Evolutionary conservation across 2,797 vertebrate genomes (phyloP), one percentile per base, ranked within the genome.

Genomic region (Amblyopsis hoosieri): DNA sequence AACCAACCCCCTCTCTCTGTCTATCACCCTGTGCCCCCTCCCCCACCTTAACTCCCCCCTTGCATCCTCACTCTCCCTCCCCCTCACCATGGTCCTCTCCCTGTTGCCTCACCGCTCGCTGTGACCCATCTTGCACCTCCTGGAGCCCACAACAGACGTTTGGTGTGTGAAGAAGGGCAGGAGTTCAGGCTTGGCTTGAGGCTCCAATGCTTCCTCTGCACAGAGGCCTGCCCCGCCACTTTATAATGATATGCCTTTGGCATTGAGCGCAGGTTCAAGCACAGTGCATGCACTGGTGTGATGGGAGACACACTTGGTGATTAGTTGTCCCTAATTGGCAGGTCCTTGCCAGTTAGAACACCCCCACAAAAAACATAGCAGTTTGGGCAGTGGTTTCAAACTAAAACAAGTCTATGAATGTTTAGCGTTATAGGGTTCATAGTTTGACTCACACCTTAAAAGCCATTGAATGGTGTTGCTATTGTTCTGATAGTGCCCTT

Each of bases 141-240:
- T 71, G 62, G 82, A 91, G 85, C 87, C 90, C 89, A 92, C 88
- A 93, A 91, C 91, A 92, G 91, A 91, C 87, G 83, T 86, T 88
- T 71, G 89, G 90, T 93, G 92, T 93, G 92, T 92, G 91, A 92
- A 93, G 89, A 88, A 88, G 93, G 92, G 93, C 92, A 93, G 89
- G 89, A 93, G 93, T 93, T 93, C 93, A 93, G 85, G 81, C 76
- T 69, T 67, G 83, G 85, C 80, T 82, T 9, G 85, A 86, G 86
- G 84, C 88, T 90, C 88, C 78, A 80, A 82, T 74, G 86, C 77
- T 87, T 85, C 83, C 85, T 82, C 83, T 78, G 80, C 83, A 81
- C 89, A 83, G 85, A 89, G 87, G 79, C 86, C 87, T 84, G 85
- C 81, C 89, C 87, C 71, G 83, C 66, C 74, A 87, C 88, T 91